Conservation (phyloP, 2,797 vertebrate genomes). For the Anniella stebbinsi region DNA sequence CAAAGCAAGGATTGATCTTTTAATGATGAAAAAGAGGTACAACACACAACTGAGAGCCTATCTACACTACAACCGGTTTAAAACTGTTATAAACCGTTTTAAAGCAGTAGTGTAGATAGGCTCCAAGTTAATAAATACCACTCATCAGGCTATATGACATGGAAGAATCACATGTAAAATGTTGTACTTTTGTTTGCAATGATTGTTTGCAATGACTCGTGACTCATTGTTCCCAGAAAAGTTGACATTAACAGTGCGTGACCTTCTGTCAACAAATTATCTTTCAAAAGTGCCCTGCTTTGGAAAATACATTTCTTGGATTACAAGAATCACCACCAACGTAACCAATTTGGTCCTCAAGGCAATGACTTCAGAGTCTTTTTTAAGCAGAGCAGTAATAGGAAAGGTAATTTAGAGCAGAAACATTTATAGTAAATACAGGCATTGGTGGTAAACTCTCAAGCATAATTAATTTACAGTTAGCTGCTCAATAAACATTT, state of each 20-base stretch:
- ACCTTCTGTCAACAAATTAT: background rate
- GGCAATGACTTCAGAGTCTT: background rate
- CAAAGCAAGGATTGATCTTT: background rate
- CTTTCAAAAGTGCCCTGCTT: background rate
- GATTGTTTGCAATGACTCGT: constrained; percentile 8
- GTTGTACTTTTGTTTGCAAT: background rate
- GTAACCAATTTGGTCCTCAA: background rate
- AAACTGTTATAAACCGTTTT: too few species aligned
- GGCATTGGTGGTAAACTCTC: constrained; percentile 33
- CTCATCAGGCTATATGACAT: background rate
- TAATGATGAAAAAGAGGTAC: background rate
- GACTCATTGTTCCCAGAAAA: constrained; percentile 7
- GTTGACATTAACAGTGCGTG: constrained; percentile 6
- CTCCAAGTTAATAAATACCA: constrained; percentile 10
- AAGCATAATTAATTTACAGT: constrained; percentile 51
- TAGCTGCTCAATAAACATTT: constrained; percentile 44
- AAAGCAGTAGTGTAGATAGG: too few species aligned
- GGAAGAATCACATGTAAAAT: constrained; percentile 3
- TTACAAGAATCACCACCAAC: background rate
- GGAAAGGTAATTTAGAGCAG: constrained; percentile 22
- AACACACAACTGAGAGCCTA: too few species aligned
- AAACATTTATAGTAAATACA: constrained; percentile 22
- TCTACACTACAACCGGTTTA: too few species aligned
- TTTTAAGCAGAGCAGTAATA: background rate
- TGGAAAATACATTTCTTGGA: background rate